Evolutionary conservation across 1,140 invertebrate species (phyloP).

Genomic region (Aradophagus sp.): DNA sequence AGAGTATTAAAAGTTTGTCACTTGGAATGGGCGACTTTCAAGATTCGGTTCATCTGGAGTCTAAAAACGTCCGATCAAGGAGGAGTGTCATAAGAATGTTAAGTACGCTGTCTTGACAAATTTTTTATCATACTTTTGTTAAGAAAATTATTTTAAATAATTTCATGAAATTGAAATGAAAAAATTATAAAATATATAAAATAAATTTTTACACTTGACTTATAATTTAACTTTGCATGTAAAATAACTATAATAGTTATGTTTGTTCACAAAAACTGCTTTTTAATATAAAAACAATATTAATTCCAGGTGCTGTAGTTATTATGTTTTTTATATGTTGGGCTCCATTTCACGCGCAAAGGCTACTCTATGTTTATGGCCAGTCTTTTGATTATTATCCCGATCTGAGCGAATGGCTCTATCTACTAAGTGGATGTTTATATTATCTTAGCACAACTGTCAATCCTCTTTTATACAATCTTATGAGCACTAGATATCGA

Average conservation of each 20-base stretch:
- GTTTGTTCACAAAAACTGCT: too few species aligned
- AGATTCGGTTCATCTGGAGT: constrained; percentile 80
- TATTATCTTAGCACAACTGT: constrained; percentile 93
- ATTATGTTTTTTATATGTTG: constrained; percentile 97
- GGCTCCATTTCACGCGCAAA: constrained; percentile 96
- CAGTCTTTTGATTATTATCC: constrained; percentile 77
- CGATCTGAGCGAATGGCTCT: constrained; percentile 85
- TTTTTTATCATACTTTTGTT: too few species aligned
- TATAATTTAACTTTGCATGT: too few species aligned
- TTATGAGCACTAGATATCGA: constrained; percentile 91
- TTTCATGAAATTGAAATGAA: too few species aligned
- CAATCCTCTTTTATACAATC: constrained; percentile 93
- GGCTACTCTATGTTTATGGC: constrained; percentile 84
- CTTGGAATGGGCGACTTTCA: constrained; percentile 69
- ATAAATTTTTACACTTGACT: too few species aligned
- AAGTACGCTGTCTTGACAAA: too few species aligned
- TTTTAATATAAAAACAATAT: too few species aligned
- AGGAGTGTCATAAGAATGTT: constrained; percentile 88
- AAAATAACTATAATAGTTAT: too few species aligned
- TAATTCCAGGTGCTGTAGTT: constrained; percentile 91
- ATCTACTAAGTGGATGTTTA: constrained; percentile 85
- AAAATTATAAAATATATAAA: too few species aligned
- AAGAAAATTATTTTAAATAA: too few species aligned
- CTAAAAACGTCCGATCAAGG: constrained; percentile 80
- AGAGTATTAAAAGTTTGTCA: constrained; percentile 71